Evolutionary conservation across 2,113 vertebrate genomes (phyloP).

Genomic region (Apteryx owenii): DNA sequence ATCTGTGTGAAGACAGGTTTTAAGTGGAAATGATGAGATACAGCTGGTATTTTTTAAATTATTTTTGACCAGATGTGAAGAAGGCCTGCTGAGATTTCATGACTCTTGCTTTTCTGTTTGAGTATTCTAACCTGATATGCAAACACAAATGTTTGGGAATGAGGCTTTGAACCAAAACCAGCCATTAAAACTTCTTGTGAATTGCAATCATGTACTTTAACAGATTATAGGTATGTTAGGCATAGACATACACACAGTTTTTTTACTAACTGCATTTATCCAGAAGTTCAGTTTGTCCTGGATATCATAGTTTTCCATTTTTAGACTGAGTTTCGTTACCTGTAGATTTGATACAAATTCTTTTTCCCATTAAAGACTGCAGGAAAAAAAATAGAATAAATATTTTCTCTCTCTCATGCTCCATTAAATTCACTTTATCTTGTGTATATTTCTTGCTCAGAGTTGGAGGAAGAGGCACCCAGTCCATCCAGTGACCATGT

Average conservation of each 20-base stretch:
- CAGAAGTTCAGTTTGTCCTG: neutral
- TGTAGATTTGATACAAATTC: neutral
- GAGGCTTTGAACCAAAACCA: neutral
- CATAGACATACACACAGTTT: accelerated
- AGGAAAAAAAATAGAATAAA: neutral
- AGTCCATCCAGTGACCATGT: neutral
- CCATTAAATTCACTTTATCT: neutral
- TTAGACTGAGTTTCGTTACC: neutral
- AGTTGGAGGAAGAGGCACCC: neutral
- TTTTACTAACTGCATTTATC: neutral
- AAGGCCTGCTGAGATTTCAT: neutral
- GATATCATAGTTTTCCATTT: neutral
- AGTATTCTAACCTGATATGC: neutral
- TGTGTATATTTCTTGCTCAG: neutral
- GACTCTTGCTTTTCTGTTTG: neutral
- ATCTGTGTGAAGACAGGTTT: neutral
- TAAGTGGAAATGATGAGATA: neutral
- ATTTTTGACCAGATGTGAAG: neutral
- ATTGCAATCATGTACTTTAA: neutral
- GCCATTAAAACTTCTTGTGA: neutral
- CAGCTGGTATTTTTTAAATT: neutral
- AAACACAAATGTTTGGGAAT: neutral
- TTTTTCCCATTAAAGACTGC: neutral
- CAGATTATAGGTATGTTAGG: neutral
- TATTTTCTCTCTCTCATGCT: neutral